Base-by-base conservation (phyloP, 1,140 invertebrate genomes). In the Bombus pascuorum region DNA sequence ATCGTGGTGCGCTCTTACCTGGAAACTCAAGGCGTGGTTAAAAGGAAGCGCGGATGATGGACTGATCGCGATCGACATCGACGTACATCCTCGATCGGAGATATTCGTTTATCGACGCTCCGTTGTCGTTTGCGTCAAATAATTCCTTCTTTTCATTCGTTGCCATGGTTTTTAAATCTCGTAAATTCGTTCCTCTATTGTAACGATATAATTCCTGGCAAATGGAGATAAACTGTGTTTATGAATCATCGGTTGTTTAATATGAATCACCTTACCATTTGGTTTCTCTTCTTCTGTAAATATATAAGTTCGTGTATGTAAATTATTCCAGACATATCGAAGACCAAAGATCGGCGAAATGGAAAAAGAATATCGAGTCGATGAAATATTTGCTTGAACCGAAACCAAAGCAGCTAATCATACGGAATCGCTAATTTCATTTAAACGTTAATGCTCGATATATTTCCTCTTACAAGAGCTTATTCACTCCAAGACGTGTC, bases 1-100 rank as follows among this genome's bases (percentile, higher is more conserved):
- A 71, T 57, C 66, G 83, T 84, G 71, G 80, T 76, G 79, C 70
- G 89, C 66, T 84, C 68, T 85, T 86, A 82, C 81, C 68, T 86
- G 86, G 71, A 90, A 91, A 87, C 62, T 39, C 76, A 53, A 84
- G 86, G 90, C 87, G 91, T 83, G 77, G 86, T 85, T 82, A 25
- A 62, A 76, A 71, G 77, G 74, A 82, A 81, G 53, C 34, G 34
- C 22, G 68, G 18, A 42, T 59, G 85, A 80, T n/a, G 32, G n/a
- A 80, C 72, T 39, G 70, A 65, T 86, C 86, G 77, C 75, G 86
- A 90, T 88, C 83, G 77, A 79, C 39, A 65, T 42, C 34, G 47
- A 76, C 44, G 77, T 82, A 80, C 53, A 83, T 47, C 73, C 59
- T 72, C 44, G 65, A 78, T 86, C 78, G 37, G 1, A 42, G 72